Evolutionary conservation across 2,888 invertebrate genomes (phyloP), one percentile per base, ranked within the genome.

Genomic region (Pheosia tremula): DNA sequence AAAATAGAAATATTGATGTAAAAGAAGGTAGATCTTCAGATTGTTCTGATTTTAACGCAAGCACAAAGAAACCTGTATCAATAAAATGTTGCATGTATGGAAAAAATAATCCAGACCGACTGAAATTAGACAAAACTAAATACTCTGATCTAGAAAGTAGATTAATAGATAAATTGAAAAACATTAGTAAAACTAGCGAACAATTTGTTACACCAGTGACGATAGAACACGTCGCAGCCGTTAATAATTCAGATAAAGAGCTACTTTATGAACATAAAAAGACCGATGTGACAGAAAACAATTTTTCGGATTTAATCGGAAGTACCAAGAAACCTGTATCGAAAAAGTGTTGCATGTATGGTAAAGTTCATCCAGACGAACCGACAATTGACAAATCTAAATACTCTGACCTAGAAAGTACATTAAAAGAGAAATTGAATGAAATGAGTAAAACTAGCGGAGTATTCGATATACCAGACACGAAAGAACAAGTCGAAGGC

Each of bases 181-280:
- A 45, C 59, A 62, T 6, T 50, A 7, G 7, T 5, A 53, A 36
- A 53, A 1, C 37, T 53, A 10, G 39, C 50, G 24, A 24, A 9
- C 8, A 50, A 50, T 5, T 24, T 6, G 24, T 24, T 24, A 24
- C 3, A 13, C 7, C 13, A 13, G 10, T 4, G 4, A 24, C 50
- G 4, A 9, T 24, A 24, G 24, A 24, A 24, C 24, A 24, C 24
- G 24, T 24, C 24, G 24, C 24, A 24, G 24, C 24, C 24, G 24
- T 24, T 24, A 24, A 24, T 24, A 24, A 24, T 24, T 24, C 24
- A 24, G 24, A 24, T 24, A 24, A 24, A 24, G 24, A 2, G 24
- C 24, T 24, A 24, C 69, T 60, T 55, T 68, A 58, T 62, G 3
- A 66, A 64, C 3, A 61, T 63, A 63, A 56, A 61, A 67, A 60